These are phyloP conservation scores for Distichodus sexfasciatus DNA, from an alignment of 2,797 vertebrate genomes.

Conservation along the genomic window DNA sequence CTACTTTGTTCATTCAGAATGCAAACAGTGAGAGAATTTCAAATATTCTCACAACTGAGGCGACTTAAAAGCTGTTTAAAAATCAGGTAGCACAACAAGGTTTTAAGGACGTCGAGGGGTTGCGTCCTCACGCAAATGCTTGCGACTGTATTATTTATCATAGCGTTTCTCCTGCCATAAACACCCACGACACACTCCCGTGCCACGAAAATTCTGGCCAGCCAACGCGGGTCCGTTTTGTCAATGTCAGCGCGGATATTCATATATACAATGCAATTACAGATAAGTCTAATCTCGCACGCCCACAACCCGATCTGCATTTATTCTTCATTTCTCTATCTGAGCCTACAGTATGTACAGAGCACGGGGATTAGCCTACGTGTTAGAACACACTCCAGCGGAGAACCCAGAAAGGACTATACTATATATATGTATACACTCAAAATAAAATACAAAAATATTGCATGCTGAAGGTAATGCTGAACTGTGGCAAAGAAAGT, in stretches of 20 bases:
- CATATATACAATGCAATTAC: slow-evolving; percentile 55
- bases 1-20: too few species aligned
- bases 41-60: too few species aligned
- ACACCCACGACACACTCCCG: slow-evolving; percentile 17
- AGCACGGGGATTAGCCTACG: slow-evolving; percentile 46
- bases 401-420: slow-evolving; percentile 35
- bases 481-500: too few species aligned
- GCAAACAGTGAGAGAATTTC: too few species aligned
- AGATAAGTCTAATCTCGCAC: slow-evolving; percentile 53
- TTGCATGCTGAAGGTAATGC: neutral
- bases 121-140: slow-evolving; percentile 4
- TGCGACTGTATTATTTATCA: slow-evolving; percentile 24
- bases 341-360: slow-evolving; percentile 41
- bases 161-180: slow-evolving; percentile 31
- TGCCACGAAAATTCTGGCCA: too few species aligned
- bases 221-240: slow-evolving; percentile 45
- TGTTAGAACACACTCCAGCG: slow-evolving; percentile 36
- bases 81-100: neutral
- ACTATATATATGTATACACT: neutral
- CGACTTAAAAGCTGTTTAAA: neutral
- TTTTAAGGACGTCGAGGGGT: slow-evolving; percentile 19
- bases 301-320: too few species aligned
- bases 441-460: too few species aligned
- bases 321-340: too few species aligned
- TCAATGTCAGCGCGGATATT: slow-evolving; percentile 52